Evolutionary conservation across 2,888 invertebrate species (phyloP), one percentile per base, ranked within the genome.

Genomic region (Nesidiocoris tenuis): DNA sequence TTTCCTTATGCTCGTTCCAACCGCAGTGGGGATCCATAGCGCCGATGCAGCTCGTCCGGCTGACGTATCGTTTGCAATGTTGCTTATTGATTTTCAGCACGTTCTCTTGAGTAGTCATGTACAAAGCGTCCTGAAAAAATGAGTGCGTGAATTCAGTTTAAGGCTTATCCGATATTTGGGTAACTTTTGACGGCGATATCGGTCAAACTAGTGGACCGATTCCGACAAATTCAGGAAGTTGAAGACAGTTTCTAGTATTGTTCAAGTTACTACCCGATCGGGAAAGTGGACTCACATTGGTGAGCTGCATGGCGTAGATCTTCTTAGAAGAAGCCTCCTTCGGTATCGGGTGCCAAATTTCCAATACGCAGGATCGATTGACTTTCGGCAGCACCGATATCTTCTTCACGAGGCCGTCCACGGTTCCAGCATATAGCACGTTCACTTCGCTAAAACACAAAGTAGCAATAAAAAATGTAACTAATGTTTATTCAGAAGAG

Each of bases 1-100:
- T 85, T 80, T 92, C 90, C 16, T 88, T 84, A 2, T 89, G 86
- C 79, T 91, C 90, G 84, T 96, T 91, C 96, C 96, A 97, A 0
- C 95, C 96, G 83, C 97, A 97, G 83, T 96, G 95, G 0, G 96
- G 96, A 84, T 97, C 96, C 84, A 91, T 91, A 0, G 95, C 91
- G 80, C 90, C 90, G 59, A 93, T 82, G 83, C 96, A 96, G 5
- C 91, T 89, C 7, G 87, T 85, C 68, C 88, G 87, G 5, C 89
- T 89, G 7, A 85, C 86, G 83, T 93, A 92, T 1, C 95, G 88
- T 39, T 86, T 85, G 81, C 96, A 96, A 61, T 94, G 91, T 78
- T 91, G 89, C 0, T 92, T 89, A 0, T 92, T 89, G 71, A 96
- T 87, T 54, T 92, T 90, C 56, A 91, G 83, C 2, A 94, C 85